A percentile compares a stretch with the other conserved stretches of the same genome.
Conservation (phyloP, 2,797 vertebrate species). For the Varecia variegata region DNA sequence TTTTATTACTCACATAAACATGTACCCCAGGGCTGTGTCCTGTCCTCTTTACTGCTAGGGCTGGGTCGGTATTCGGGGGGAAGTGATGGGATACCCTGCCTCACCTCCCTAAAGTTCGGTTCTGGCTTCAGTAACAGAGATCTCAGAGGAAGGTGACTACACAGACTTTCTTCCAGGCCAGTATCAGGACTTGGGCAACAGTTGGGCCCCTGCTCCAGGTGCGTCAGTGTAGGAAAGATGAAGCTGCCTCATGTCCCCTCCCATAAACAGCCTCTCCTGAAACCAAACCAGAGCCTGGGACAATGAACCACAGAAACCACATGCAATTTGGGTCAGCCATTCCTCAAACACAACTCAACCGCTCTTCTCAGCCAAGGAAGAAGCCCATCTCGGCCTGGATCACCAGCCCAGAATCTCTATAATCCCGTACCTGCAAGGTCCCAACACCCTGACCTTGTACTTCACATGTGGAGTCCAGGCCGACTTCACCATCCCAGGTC, state of each 20-base stretch:
- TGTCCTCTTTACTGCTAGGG: conserved; percentile 90
- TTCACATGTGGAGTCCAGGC: not conserved
- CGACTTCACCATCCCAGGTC: not conserved
- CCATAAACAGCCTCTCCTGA: not conserved
- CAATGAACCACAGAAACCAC: not conserved
- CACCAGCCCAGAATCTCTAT: not conserved
- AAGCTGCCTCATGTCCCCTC: not conserved
- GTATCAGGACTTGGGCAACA: not conserved
- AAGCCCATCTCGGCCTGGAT: not conserved
- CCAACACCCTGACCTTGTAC: not conserved
- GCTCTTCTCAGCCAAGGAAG: not conserved
- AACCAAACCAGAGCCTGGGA: not conserved
- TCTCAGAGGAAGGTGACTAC: not conserved
- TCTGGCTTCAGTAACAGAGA: not conserved
- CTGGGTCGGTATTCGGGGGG: conserved; percentile 31
- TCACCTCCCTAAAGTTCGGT: conserved; percentile 25
- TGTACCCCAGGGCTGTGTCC: conserved; percentile 96
- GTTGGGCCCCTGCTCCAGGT: not conserved
- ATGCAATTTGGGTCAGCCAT: not conserved
- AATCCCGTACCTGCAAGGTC: not conserved
- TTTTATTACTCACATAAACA: conserved; percentile 99
- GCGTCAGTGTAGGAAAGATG: not conserved
- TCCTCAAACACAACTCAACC: not conserved
- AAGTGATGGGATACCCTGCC: not conserved
- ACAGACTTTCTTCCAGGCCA: not conserved